Conservation (phyloP, 2,888 invertebrate genomes). For the Sclerodermus sp. region DNA sequence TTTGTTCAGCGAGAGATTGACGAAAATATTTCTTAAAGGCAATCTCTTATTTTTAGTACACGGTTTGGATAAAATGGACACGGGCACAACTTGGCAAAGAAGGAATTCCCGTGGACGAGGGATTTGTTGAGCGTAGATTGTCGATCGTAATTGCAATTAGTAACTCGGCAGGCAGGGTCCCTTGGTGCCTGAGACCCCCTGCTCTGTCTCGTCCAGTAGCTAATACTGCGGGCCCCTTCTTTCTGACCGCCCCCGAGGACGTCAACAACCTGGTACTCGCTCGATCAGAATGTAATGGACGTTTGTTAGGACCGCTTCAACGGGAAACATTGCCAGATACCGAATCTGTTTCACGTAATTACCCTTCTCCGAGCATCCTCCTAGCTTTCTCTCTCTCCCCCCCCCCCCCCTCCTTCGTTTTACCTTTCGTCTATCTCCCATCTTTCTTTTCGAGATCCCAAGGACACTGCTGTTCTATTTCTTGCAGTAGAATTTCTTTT, state of each 20-base stretch:
- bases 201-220: conserved; percentile 1
- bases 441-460: no score
- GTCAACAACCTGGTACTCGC: conserved; percentile 29
- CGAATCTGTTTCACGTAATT: conserved; percentile 42
- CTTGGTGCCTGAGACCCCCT: conserved; percentile 29
- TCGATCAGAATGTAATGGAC: conserved; percentile 32
- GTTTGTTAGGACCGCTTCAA: conserved; percentile 23
- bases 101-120: no score
- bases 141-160: conserved; percentile 49
- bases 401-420: no score
- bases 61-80: no score
- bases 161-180: conserved; percentile 41
- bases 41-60: no score
- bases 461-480: no score
- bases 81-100: no score
- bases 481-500: no score
- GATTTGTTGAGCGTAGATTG: conserved; percentile 25
- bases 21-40: no score
- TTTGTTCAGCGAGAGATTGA: no score
- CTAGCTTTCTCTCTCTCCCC: no score
- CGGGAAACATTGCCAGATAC: conserved; percentile 33
- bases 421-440: no score
- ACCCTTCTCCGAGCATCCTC: conserved; percentile 14
- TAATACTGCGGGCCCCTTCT: conserved; percentile 2
- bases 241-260: conserved; percentile 41